These are phyloP conservation scores for Oncorhynchus masou DNA, from an alignment of 2,113 vertebrate species.

Conservation along the genomic window DNA sequence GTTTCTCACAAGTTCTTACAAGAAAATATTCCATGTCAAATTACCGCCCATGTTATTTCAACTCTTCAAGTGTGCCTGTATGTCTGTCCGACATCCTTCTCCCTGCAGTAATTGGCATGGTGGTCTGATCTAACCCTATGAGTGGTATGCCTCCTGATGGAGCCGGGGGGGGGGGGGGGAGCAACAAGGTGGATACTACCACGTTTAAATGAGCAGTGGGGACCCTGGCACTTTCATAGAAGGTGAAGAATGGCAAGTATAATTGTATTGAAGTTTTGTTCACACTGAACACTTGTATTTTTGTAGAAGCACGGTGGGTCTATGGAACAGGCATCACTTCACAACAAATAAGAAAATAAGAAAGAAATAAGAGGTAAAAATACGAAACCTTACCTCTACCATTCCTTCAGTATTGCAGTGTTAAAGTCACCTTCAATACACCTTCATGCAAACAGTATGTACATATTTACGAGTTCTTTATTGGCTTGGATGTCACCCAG, in stretches of 20 bases:
- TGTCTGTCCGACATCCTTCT: conserved; percentile 24
- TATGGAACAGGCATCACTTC: no score
- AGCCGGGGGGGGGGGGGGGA: conserved; percentile 31
- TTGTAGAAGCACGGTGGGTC: no score
- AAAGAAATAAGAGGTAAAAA: no score
- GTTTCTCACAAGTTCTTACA: conserved; percentile 68
- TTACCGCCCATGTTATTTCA: conserved; percentile 29
- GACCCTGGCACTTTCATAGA: not conserved
- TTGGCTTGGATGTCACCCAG: not conserved
- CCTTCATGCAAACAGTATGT: not conserved
- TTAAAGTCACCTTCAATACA: not conserved
- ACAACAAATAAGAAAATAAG: no score
- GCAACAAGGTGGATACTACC: not conserved
- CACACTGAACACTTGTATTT: no score
- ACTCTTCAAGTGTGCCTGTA: conserved; percentile 41
- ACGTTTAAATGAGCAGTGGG: not conserved
- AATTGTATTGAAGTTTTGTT: no score
- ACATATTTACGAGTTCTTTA: not conserved
- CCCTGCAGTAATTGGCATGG: conserved; percentile 22
- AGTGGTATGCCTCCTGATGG: conserved; percentile 58
- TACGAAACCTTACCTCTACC: no score
- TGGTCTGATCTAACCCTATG: conserved; percentile 52
- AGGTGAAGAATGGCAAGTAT: no score
- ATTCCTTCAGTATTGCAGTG: not conserved
- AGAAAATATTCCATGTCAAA: conserved; percentile 56